Percentiles rank a stretch among this genome's conserved stretches.
Conservation (phyloP, 2,797 vertebrate species). For the Malurus leucopterus region DNA sequence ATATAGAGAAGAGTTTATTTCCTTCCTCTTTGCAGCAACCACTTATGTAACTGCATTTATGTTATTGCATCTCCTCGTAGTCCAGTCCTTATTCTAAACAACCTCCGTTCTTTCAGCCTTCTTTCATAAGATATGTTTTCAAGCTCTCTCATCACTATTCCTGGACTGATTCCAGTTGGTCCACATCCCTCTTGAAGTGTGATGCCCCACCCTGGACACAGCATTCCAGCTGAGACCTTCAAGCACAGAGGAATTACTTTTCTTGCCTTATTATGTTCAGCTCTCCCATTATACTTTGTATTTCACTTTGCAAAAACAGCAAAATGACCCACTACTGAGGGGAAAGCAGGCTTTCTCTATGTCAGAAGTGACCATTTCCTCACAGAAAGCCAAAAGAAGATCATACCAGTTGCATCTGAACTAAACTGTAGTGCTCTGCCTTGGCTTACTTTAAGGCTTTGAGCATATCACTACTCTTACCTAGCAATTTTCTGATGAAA, state of each 20-base stretch:
- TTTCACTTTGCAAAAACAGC: background rate
- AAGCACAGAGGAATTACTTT: background rate
- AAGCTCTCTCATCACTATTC: background rate
- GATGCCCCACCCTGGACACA: background rate
- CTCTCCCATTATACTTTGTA: background rate
- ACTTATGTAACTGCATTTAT: background rate
- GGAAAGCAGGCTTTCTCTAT: background rate
- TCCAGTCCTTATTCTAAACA: background rate
- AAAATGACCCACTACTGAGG: background rate
- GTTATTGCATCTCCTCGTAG: background rate
- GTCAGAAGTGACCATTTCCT: background rate
- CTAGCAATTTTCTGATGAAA: background rate
- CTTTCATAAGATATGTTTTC: background rate
- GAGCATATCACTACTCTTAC: background rate
- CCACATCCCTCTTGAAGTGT: background rate
- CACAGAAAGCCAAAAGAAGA: background rate
- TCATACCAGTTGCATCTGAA: background rate
- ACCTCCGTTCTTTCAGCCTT: background rate
- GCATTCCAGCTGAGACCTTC: background rate
- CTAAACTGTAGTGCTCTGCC: background rate
- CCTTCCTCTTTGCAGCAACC: background rate
- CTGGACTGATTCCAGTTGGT: background rate
- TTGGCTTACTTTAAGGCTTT: background rate
- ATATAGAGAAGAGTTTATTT: slow-evolving; percentile 1
- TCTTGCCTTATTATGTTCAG: background rate